Conservation (phyloP, 2,888 invertebrate genomes). For the Pyrochroa serraticornis region DNA sequence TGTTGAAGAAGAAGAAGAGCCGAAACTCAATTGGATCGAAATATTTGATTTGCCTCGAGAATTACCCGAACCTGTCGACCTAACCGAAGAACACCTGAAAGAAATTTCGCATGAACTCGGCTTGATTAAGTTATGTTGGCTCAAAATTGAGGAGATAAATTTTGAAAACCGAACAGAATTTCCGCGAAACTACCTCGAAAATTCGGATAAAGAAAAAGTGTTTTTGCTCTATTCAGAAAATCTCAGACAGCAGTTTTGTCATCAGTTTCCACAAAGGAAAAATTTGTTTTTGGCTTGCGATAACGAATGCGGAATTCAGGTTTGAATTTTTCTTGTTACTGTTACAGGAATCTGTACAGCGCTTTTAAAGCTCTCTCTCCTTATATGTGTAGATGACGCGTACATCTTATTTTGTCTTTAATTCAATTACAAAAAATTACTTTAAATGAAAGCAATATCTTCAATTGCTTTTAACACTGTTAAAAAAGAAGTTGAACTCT, state of each 20-base stretch:
- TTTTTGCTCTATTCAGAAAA: conserved; percentile 78
- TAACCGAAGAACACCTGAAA: conserved; percentile 63
- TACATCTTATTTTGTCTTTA: not conserved
- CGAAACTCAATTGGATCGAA: conserved; percentile 46
- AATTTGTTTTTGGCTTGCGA: conserved; percentile 73
- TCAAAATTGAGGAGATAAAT: conserved; percentile 61
- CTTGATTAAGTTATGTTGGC: conserved; percentile 70
- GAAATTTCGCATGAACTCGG: conserved; percentile 67
- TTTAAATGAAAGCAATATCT: too few species aligned
- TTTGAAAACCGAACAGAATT: conserved; percentile 67
- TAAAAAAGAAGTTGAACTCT: too few species aligned
- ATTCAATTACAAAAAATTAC: not conserved
- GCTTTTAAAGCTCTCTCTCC: too few species aligned
- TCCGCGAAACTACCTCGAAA: conserved; percentile 69
- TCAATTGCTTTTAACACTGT: too few species aligned
- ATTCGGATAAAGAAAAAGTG: conserved; percentile 73
- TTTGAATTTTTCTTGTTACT: conserved; percentile 48
- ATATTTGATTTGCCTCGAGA: conserved; percentile 50
- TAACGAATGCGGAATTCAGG: conserved; percentile 81
- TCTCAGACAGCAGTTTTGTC: conserved; percentile 73
- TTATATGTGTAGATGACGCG: conserved; percentile 1
- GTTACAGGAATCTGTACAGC: too few species aligned
- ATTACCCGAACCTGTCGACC: conserved; percentile 48
- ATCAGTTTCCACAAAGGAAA: conserved; percentile 65
- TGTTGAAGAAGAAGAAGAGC: conserved; percentile 40